Evolutionary conservation across 2,888 invertebrate genomes (phyloP).

Genomic region (Aphidius colemani): DNA sequence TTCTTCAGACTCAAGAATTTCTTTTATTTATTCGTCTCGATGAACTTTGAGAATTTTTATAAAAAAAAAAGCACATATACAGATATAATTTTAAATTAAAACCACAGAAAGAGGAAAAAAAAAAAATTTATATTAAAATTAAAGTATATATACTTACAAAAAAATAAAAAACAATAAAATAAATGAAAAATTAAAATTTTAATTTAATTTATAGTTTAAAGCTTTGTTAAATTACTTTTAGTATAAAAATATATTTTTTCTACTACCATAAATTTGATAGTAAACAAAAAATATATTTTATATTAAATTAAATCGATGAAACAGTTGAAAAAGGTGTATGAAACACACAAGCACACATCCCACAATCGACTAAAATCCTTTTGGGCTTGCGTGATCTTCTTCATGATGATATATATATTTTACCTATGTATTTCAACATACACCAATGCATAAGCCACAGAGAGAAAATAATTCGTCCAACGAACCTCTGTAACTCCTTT

Average conservation of each 20-base stretch:
- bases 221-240: too few species aligned
- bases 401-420: too few species aligned
- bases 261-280: too few species aligned
- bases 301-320: neutral
- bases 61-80: neutral
- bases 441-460: slow-evolving; percentile 10
- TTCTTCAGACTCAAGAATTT: neutral
- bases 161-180: too few species aligned
- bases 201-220: neutral
- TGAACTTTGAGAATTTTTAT: slow-evolving; percentile 7
- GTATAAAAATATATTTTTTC: too few species aligned
- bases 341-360: neutral
- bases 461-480: slow-evolving; percentile 33
- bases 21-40: slow-evolving; percentile 1
- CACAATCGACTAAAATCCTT: too few species aligned
- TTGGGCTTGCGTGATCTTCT: too few species aligned
- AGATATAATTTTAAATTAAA: neutral
- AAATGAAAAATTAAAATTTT: neutral
- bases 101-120: neutral
- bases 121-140: neutral
- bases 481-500: slow-evolving; percentile 29
- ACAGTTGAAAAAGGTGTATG: neutral
- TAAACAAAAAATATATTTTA: too few species aligned
- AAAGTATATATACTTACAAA: too few species aligned
- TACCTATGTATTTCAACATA: too few species aligned